Evolutionary conservation across 2,888 invertebrate genomes (phyloP), one percentile per base, ranked within the genome.

Genomic region (Horisme vitalbata): DNA sequence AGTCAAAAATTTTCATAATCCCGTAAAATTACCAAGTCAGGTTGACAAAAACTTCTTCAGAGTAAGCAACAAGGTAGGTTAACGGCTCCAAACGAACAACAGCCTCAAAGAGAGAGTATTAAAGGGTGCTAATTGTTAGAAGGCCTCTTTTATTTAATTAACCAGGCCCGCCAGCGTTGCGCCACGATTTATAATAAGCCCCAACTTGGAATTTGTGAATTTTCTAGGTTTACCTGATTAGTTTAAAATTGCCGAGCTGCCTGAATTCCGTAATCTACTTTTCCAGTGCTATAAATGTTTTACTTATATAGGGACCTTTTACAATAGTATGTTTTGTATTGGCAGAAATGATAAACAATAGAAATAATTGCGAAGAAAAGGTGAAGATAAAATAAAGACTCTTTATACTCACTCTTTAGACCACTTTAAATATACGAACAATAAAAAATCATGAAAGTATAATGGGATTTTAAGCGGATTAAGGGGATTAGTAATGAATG

Each of bases 91-190:
- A 45, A 48, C 39, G 26, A 46, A 30, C 24, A 46, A 45, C 52
- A 39, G 47, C 39, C 41, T 55, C 59, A 62, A 61, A 62, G 49
- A 51, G 50, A 30, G 43, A 30, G 54, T 47, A 57, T 43, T 59
- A 64, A 66, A 60, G 57, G 63, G 68, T 61, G 70, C 53, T 74
- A 75, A 74, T 75, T 70, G 63, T 53, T 44, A 57, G 44, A 52
- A 57, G 66, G 59, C 59, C 55, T 52, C 51, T 48, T 66, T 71
- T 61, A 70, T 65, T 65, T 59, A 67, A 76, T 76, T 75, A 75
- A 62, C 49, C 61, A 59, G 57, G 56, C 50, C 54, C 27, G 47
- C 55, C 43, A 33, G 51, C 34, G 45, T 46, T 36, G 43, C 45
- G 46, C 39, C 46, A 52, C 59, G 57, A 57, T 57, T 59, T 46